Percentiles rank a stretch among this genome's conserved stretches.
These are phyloP conservation scores for Aspidoscelis tigris DNA, from an alignment of 2,113 vertebrate species.

Conservation along the genomic window DNA sequence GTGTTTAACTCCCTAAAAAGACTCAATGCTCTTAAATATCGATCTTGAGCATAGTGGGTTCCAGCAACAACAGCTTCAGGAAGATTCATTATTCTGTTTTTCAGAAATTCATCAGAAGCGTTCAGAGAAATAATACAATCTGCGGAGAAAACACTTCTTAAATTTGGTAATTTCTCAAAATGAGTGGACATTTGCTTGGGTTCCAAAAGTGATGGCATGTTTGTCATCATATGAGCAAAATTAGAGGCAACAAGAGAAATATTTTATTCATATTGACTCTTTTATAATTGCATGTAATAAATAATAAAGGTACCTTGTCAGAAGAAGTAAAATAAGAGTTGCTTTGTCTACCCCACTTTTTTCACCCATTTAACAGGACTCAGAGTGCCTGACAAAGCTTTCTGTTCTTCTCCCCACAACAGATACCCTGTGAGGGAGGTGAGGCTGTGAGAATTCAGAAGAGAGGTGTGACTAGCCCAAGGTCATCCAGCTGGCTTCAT, in stretches of 20 bases:
- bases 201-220: neutral
- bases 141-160: slow-evolving; percentile 61
- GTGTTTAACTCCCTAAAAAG: slow-evolving; percentile 78
- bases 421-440: too few species aligned
- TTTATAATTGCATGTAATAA: too few species aligned
- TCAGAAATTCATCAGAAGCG: slow-evolving; percentile 86
- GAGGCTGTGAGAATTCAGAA: too few species aligned
- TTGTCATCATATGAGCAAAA: neutral
- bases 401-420: too few species aligned
- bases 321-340: too few species aligned
- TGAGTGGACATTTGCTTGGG: neutral
- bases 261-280: too few species aligned
- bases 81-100: slow-evolving; percentile 86
- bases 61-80: slow-evolving; percentile 81
- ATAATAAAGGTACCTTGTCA: too few species aligned
- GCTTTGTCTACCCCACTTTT: too few species aligned
- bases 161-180: neutral
- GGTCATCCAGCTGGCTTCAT: too few species aligned
- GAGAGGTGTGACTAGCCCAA: too few species aligned
- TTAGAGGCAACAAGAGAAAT: neutral
- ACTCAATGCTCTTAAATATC: slow-evolving; percentile 77
- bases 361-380: too few species aligned
- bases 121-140: slow-evolving; percentile 86
- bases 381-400: too few species aligned
- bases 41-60: slow-evolving; percentile 80